Evolutionary conservation across 1,140 invertebrate species (phyloP).

Genomic region (Cyclargus thomasi): DNA sequence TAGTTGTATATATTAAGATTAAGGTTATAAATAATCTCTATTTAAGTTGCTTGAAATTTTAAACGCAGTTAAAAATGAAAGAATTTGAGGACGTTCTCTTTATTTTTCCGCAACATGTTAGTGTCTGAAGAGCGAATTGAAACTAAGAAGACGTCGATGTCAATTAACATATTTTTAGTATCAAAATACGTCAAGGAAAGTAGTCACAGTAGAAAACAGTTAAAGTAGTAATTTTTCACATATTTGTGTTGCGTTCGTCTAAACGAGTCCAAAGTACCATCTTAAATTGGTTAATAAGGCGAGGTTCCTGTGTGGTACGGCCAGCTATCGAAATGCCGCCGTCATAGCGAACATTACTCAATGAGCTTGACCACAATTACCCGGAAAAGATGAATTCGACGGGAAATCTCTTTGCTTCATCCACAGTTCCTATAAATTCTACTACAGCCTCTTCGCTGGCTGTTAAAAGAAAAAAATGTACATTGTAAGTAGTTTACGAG

Average conservation of each 20-base stretch:
- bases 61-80: too few species aligned
- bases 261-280: constrained; percentile 50
- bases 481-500: too few species aligned
- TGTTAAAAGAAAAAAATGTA: too few species aligned
- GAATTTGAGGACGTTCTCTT: too few species aligned
- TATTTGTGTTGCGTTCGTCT: constrained; percentile 31
- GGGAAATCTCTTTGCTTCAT: constrained; percentile 34
- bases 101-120: too few species aligned
- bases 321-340: constrained; percentile 49
- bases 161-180: not conserved
- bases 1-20: too few species aligned
- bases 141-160: too few species aligned
- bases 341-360: constrained; percentile 49
- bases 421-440: too few species aligned
- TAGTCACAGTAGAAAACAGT: not conserved
- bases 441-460: too few species aligned
- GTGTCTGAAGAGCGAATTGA: too few species aligned
- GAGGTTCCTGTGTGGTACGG: constrained; percentile 50
- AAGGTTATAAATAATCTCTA: too few species aligned
- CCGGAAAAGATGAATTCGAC: constrained; percentile 43
- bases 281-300: constrained; percentile 62
- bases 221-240: constrained; percentile 27
- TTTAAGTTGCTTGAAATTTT: too few species aligned
- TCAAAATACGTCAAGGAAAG: not conserved
- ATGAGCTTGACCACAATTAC: constrained; percentile 51